Base-by-base conservation (phyloP, 2,888 invertebrate genomes). In the Didymodactylos carnosus region DNA sequence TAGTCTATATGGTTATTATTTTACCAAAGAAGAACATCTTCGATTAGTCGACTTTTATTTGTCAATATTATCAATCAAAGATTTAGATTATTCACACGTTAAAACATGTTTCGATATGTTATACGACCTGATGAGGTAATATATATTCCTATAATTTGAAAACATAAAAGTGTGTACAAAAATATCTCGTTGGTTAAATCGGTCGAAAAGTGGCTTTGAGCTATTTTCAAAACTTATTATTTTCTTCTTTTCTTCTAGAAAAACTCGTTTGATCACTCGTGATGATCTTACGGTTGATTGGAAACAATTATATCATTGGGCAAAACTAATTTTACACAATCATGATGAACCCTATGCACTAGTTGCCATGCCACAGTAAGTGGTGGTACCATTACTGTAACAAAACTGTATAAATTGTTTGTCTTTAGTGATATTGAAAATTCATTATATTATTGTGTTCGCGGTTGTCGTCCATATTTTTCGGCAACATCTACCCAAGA, bases 1-100 rank as follows among this genome's bases (percentile, higher is more conserved):
- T 2, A 35, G 35, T 35, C 35, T 35, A 2, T 62, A 62, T 62
- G 74, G 74, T 23, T 35, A 71, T 7, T 71, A 41, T 43, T 74
- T 74, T 29, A 72, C 71, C 7, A 74, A 74, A 72, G 8, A 19
- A 25, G 74, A 74, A 29, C 74, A 74, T 39, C 19, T 74, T n/a
- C 53, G 69, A 51, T 49, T 71, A n/a, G 62, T 74, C n/a, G 16
- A 41, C n/a, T 35, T 74, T 8, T 74, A 62, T 70, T 23, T 74
- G 25, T 29, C 41, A 11, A 39, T 71, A 16, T 53, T 74, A 39
- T 14, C 43, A 11, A 74, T 35, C 6, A 27, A 53, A n/a, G 39
- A 43, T n/a, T 23, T 74, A n/a, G 74, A 74, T 69, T 40, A 71
- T 43, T 53, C 71, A 19, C 41, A 62, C 23, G 53, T 74, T 29